Percentiles rank a stretch among this genome's conserved stretches.
These are phyloP conservation scores for Scaptomyza tumidula DNA, from an alignment of 2,888 invertebrate genomes.

Conservation along the genomic window DNA sequence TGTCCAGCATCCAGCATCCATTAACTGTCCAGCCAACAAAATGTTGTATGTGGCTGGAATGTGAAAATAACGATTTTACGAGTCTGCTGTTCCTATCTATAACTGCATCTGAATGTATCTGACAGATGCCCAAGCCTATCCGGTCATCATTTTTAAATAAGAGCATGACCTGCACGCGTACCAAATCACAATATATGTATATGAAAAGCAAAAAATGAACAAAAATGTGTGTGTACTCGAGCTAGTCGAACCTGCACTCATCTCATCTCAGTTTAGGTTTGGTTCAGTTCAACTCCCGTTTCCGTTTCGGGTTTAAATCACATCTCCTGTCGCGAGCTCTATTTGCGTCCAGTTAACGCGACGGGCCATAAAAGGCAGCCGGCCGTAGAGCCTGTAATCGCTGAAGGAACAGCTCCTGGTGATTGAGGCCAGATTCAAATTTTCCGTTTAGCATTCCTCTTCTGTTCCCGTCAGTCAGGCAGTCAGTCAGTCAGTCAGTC, in stretches of 20 bases:
- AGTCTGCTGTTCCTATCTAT: constrained; percentile 34
- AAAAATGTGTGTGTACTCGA: constrained; percentile 55
- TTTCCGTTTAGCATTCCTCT: constrained; percentile 62
- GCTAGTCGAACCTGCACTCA: constrained; percentile 7
- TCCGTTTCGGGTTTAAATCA: constrained; percentile 13
- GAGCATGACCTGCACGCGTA: constrained; percentile 72
- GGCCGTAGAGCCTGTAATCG: constrained; percentile 53
- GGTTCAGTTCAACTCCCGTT: constrained; percentile 6
- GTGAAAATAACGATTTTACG: constrained; percentile 57
- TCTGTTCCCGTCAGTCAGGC: background rate
- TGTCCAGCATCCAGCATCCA: constrained; percentile 48
- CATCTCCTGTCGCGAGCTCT: constrained; percentile 63
- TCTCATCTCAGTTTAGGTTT: background rate
- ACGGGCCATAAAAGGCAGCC: constrained; percentile 69
- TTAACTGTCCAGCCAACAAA: constrained; percentile 19
- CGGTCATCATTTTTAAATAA: constrained; percentile 38
- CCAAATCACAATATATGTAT: constrained; percentile 70
- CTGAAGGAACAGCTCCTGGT: constrained; percentile 33
- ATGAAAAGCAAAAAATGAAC: constrained; percentile 32
- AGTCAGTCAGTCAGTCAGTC: background rate
- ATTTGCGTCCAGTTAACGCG: constrained; percentile 78
- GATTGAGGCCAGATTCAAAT: constrained; percentile 64
- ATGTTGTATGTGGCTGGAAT: constrained; percentile 36
- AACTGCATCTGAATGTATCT: constrained; percentile 23
- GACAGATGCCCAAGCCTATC: constrained; percentile 8